Percentiles rank a stretch among this genome's conserved stretches.
These are phyloP conservation scores for Frieseomelitta varia DNA, from an alignment of 1,140 invertebrate species.

Conservation along the genomic window DNA sequence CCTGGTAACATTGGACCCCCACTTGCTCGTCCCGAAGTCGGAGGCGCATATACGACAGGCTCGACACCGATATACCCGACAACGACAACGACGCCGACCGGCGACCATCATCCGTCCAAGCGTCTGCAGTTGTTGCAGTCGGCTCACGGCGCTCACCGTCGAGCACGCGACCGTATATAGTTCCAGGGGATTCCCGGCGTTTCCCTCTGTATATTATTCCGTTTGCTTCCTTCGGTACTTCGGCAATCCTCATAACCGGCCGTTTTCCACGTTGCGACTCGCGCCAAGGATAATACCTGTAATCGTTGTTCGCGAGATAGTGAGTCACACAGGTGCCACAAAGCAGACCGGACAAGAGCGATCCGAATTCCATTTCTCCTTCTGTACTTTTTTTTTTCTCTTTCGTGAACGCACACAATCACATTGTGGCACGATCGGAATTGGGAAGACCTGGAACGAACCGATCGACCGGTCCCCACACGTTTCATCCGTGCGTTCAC, in stretches of 20 bases:
- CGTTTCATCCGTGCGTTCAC: background rate
- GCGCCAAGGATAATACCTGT: background rate
- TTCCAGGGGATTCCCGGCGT: conserved; percentile 27
- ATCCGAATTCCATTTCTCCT: conserved; percentile 1
- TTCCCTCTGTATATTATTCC: background rate
- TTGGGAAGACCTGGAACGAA: conserved; percentile 2
- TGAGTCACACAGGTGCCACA: conserved; percentile 36
- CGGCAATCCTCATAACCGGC: background rate
- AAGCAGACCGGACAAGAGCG: conserved; percentile 15
- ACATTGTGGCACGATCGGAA: conserved; percentile 10
- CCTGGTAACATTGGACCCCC: conserved; percentile 64
- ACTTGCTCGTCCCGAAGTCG: conserved; percentile 51
- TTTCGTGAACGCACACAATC: background rate
- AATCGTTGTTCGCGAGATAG: conserved; percentile 1
- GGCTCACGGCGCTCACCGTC: conserved; percentile 63
- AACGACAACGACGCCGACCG: conserved; percentile 54
- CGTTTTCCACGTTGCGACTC: background rate
- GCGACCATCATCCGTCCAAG: conserved; percentile 67
- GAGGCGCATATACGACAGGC: conserved; percentile 37
- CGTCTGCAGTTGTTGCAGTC: conserved; percentile 72
- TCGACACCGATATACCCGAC: conserved; percentile 38
- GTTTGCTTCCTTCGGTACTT: background rate
- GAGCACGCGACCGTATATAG: conserved; percentile 64
- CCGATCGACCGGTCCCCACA: background rate
- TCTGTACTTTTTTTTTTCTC: background rate